Evolutionary conservation across 2,888 invertebrate species (phyloP).

Genomic region (Diplazon laetatorius): DNA sequence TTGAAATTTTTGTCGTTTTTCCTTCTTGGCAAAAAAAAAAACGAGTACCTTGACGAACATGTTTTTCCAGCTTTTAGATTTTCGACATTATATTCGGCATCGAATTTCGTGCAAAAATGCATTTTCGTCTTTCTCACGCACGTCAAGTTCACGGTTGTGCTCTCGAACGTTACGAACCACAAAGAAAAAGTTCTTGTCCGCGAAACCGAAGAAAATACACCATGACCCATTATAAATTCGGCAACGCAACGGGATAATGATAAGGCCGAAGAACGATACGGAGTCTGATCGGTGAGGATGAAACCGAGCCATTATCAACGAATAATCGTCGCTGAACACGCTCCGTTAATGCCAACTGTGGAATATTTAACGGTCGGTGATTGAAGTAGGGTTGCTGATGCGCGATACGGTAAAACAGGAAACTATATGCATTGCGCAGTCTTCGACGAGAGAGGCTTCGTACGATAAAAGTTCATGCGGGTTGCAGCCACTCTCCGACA

Average conservation of each 20-base stretch:
- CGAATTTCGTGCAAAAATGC: too few species aligned
- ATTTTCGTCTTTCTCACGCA: constrained; percentile 33
- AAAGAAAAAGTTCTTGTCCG: neutral
- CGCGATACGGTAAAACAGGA: neutral
- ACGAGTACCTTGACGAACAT: too few species aligned
- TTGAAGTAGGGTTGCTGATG: neutral
- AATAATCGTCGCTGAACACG: constrained; percentile 57
- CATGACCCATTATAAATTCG: constrained; percentile 53
- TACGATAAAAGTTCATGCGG: constrained; percentile 22
- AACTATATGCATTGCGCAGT: neutral
- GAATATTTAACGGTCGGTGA: neutral
- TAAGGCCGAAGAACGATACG: constrained; percentile 45
- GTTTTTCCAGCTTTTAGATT: too few species aligned
- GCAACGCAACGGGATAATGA: constrained; percentile 51
- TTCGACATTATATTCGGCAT: too few species aligned
- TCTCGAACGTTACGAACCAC: too few species aligned
- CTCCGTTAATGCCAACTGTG: constrained; percentile 33
- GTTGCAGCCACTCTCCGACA: constrained; percentile 35
- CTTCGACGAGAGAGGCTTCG: neutral
- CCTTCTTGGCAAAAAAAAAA: too few species aligned
- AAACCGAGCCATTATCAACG: constrained; percentile 26
- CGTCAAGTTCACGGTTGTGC: too few species aligned
- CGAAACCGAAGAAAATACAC: constrained; percentile 15
- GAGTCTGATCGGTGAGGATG: constrained; percentile 7
- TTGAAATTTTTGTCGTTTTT: too few species aligned